Evolutionary conservation across 2,888 invertebrate species (phyloP).

Genomic region (Monoplex corrugatus): DNA sequence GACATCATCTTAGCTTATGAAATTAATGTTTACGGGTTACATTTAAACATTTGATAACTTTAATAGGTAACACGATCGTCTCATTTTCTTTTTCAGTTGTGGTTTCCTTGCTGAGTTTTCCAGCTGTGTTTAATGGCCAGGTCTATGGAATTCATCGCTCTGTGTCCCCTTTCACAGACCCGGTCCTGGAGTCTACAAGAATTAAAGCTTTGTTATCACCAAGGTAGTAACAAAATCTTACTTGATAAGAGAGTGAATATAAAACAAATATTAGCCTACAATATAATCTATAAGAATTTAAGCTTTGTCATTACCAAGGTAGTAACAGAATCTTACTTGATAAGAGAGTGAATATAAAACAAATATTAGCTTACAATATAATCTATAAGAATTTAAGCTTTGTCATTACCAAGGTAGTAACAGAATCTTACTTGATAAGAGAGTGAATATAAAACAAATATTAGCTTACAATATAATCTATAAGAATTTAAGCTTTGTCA

Average conservation of each 20-base stretch:
- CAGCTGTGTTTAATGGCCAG: conserved; percentile 68
- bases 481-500: conserved; percentile 50
- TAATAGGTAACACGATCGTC: too few relatives aligned
- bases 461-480: conserved; percentile 47
- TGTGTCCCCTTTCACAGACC: conserved; percentile 61
- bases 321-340: conserved; percentile 13
- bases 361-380: conserved; percentile 44
- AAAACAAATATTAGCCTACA: background rate
- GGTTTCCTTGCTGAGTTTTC: conserved; percentile 65
- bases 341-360: background rate
- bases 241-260: background rate
- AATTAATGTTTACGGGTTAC: background rate
- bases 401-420: conserved; percentile 63
- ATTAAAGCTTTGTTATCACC: conserved; percentile 53
- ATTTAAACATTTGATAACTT: too few relatives aligned
- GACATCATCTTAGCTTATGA: too few relatives aligned
- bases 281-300: conserved; percentile 53
- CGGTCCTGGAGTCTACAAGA: conserved; percentile 63
- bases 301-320: conserved; percentile 61
- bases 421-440: background rate
- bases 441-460: background rate
- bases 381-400: conserved; percentile 48
- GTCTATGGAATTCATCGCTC: conserved; percentile 66
- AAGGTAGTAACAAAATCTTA: conserved; percentile 57
- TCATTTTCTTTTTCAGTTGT: conserved; percentile 59